Base-by-base conservation (phyloP, 2,797 vertebrate species). In the Micromesistius poutassou region DNA sequence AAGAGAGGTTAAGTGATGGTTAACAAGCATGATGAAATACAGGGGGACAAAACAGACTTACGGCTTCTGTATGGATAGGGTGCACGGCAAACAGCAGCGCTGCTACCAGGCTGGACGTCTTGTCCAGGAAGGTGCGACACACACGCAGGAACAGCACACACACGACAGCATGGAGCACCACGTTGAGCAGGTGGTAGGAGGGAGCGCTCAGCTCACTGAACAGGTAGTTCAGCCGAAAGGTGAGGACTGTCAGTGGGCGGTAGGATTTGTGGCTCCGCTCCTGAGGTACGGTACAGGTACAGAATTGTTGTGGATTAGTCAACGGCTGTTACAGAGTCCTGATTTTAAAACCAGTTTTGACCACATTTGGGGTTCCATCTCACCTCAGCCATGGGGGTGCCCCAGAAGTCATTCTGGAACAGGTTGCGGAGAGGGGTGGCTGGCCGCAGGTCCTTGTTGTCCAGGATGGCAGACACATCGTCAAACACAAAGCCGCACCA, bases 251-350 rank as follows among this genome's bases (percentile, higher is more conserved):
- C 84, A 99, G 89, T 0, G 98, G 98, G 62, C 98, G 93, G 16
- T 99, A 99, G 3, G 98, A 99, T 86, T 99, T 99, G 88, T 99
- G 98, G 89, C 98, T 99, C 82, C 97, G 94, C 86, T 99, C 98
- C 98, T 99, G 87, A 68, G n/a, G n/a, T 25, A 25, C 2, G 55
- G 55, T 25, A n/a, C 12, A 55, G 46, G 55, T 25, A 28, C 62
- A 28, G 25, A 68, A 28, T 28, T 28, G 62, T 68, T 55, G 50
- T 55, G 36, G 16, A n/a, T 62, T 8, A 62, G 7, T 50, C 46
- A n/a, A 25, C 22, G 22, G 55, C 22, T 7, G 25, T 28, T 10
- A 10, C 55, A 25, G 62, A 68, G 62, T 12, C 25, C 62, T 9
- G 62, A 68, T 12, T 68, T 68, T 28, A 28, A 8, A 5, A 3